Conservation (phyloP, 2,888 invertebrate species). For the Pyrrhia umbra region DNA sequence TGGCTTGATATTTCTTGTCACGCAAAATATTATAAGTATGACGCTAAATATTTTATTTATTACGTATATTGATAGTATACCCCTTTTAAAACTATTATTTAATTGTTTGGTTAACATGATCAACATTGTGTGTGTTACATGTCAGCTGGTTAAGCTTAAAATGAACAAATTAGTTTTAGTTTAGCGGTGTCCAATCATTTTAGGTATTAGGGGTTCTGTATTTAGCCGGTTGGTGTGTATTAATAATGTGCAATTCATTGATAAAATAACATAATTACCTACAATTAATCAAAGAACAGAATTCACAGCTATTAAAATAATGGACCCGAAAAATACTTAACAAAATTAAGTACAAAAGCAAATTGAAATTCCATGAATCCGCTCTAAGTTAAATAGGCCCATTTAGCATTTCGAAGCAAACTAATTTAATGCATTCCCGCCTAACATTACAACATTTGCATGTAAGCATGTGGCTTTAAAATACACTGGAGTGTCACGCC, state of each 20-base stretch:
- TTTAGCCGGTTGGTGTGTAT: background rate
- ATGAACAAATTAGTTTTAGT: no score
- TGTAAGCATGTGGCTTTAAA: constrained; percentile 55
- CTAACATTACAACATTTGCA: constrained; percentile 54
- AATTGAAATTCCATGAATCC: constrained; percentile 54
- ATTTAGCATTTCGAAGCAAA: constrained; percentile 42
- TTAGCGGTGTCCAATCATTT: background rate
- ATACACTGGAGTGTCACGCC: constrained; percentile 55
- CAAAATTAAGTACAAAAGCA: constrained; percentile 35
- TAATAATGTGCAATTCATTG: background rate
- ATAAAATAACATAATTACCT: background rate
- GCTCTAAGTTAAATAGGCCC: constrained; percentile 30
- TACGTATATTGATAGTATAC: constrained; percentile 3
- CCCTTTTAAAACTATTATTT: background rate
- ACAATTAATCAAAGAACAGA: constrained; percentile 23
- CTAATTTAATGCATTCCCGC: constrained; percentile 56
- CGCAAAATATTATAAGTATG: constrained; percentile 68
- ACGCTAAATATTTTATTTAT: constrained; percentile 19
- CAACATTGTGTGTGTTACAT: background rate
- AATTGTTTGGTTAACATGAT: constrained; percentile 5
- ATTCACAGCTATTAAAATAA: constrained; percentile 36
- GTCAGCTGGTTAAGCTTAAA: background rate
- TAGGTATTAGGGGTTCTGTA: no score
- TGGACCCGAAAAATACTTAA: constrained; percentile 45
- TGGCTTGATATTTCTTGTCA: constrained; percentile 69